Percentiles rank a stretch among this genome's conserved stretches.
Evolutionary conservation across 2,113 vertebrate species (phyloP).

Genomic region (Talpa occidentalis): DNA sequence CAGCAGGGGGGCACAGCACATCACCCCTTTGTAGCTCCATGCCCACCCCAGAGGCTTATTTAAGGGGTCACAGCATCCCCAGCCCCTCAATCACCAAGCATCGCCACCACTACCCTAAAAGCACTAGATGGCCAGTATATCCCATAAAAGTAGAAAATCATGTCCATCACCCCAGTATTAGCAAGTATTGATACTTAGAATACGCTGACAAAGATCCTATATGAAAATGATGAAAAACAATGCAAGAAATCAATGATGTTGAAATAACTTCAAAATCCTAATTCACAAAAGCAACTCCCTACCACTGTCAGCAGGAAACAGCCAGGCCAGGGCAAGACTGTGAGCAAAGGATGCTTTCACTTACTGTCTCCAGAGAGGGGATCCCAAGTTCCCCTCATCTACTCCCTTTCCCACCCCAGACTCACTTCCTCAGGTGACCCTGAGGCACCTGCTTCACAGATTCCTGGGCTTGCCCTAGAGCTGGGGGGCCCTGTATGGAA

Average conservation of each 20-base stretch:
- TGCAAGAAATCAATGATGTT: not conserved
- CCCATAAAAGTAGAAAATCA: not conserved
- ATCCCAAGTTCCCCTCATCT: no score
- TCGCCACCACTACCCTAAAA: not conserved
- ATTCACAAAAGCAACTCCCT: not conserved
- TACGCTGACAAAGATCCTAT: not conserved
- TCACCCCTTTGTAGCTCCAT: not conserved
- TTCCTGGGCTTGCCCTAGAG: no score
- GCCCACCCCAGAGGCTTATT: not conserved
- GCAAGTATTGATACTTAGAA: not conserved
- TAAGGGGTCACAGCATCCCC: not conserved
- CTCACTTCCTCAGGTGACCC: not conserved
- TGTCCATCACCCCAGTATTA: not conserved
- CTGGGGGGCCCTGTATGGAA: not conserved
- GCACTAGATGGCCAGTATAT: not conserved
- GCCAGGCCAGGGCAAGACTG: not conserved
- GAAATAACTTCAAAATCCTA: not conserved
- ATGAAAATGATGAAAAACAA: not conserved
- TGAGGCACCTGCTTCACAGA: not conserved
- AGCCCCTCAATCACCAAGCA: not conserved
- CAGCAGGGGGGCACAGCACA: fast-evolving
- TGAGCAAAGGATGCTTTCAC: not conserved
- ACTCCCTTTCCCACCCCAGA: not conserved
- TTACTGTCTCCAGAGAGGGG: not conserved
- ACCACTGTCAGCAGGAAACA: not conserved